These are phyloP conservation scores for Drosophila fulvimacula DNA, from an alignment of 2,888 invertebrate species.

Conservation along the genomic window DNA sequence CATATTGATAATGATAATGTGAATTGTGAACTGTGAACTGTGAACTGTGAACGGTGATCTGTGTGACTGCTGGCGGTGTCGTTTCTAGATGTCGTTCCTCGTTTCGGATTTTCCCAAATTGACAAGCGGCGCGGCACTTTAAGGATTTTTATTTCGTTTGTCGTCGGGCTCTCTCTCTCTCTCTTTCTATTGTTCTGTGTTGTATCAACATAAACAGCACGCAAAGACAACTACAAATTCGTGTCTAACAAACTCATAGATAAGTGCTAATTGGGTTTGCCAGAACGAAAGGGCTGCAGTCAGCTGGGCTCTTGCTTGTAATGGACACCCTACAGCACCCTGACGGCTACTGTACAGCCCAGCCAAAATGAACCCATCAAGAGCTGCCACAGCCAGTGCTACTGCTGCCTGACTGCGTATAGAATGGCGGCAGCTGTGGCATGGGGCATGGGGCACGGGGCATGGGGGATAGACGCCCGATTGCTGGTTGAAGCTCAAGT, in stretches of 20 bases:
- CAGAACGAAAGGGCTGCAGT: constrained; percentile 63
- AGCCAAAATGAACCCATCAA: constrained; percentile 64
- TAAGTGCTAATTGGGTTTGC: constrained; percentile 75
- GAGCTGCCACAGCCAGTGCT: constrained; percentile 42
- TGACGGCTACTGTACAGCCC: constrained; percentile 27
- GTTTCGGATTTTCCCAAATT: constrained; percentile 49
- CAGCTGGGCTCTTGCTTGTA: constrained; percentile 63
- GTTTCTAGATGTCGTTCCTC: constrained; percentile 43
- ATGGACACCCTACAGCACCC: constrained; percentile 49
- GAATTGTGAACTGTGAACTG: constrained; percentile 27
- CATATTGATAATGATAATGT: constrained; percentile 75
- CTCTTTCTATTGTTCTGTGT: constrained; percentile 31
- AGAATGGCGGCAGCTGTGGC: constrained; percentile 4
- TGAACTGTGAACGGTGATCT: constrained; percentile 33
- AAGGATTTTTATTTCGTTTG: constrained; percentile 51
- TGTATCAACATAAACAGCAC: constrained; percentile 58
- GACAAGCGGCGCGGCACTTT: constrained; percentile 62
- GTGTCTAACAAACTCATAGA: constrained; percentile 62
- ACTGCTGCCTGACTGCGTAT: constrained; percentile 19
- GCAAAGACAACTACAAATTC: constrained; percentile 40
- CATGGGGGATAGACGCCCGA: constrained; percentile 23
- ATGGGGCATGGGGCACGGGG: constrained; percentile 7
- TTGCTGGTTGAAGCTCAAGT: constrained; percentile 40
- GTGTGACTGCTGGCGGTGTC: constrained; percentile 55
- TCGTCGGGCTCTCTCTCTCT: neutral